These are phyloP conservation scores for Thera britannica DNA, from an alignment of 2,888 invertebrate genomes.

Conservation along the genomic window DNA sequence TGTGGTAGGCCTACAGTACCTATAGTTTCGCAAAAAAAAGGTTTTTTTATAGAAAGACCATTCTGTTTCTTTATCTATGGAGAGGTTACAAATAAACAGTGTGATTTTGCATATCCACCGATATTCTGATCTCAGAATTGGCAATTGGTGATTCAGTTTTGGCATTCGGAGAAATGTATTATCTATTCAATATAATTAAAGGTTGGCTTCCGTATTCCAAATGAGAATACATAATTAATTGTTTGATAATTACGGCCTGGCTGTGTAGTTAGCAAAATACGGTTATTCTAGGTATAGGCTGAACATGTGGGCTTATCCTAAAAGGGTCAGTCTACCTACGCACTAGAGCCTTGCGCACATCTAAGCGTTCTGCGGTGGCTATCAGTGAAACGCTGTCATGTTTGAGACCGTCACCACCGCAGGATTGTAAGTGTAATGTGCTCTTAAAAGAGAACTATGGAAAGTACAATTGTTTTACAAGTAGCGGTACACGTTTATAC, in stretches of 20 bases:
- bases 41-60: background rate
- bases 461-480: too few relatives aligned
- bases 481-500: too few relatives aligned
- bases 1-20: too few relatives aligned
- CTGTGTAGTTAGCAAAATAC: background rate
- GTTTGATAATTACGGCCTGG: constrained; percentile 1
- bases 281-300: background rate
- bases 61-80: constrained; percentile 37
- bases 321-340: too few relatives aligned
- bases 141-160: constrained; percentile 26
- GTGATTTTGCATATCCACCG: constrained; percentile 45
- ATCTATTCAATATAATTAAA: constrained; percentile 3
- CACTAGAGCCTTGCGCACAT: too few relatives aligned
- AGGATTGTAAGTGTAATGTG: too few relatives aligned
- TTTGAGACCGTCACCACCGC: too few relatives aligned
- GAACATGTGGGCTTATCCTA: background rate
- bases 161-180: constrained; percentile 17
- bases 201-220: constrained; percentile 8
- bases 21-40: too few relatives aligned
- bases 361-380: too few relatives aligned
- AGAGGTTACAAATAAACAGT: constrained; percentile 45
- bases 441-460: too few relatives aligned
- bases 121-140: constrained; percentile 34
- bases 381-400: too few relatives aligned
- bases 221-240: constrained; percentile 14